A percentile compares a stretch with the other conserved stretches of the same genome.
These are phyloP conservation scores for Piprites chloris DNA, from an alignment of 2,113 vertebrate species.

Conservation along the genomic window DNA sequence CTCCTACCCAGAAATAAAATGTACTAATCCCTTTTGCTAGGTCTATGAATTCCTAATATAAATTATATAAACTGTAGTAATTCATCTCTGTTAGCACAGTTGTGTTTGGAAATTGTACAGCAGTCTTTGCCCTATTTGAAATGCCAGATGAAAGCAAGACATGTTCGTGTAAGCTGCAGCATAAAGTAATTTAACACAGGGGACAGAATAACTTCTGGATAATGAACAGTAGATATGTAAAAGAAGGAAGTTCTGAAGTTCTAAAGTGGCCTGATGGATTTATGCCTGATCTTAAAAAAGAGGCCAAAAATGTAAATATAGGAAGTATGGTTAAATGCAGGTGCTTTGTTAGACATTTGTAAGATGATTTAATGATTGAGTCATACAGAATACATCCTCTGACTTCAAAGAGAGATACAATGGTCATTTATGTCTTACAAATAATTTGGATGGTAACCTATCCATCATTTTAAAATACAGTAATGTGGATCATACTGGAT, in stretches of 20 bases:
- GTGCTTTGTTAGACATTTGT: conserved; percentile 51
- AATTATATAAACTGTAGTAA: conserved; percentile 99
- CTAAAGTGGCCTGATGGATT: conserved; percentile 64
- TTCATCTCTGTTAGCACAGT: conserved; percentile 99
- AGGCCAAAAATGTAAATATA: conserved; percentile 61
- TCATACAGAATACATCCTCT: conserved; percentile 41
- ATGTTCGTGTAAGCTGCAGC: conserved; percentile 88
- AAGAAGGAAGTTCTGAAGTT: conserved; percentile 73
- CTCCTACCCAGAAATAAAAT: conserved; percentile 99
- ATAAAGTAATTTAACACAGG: conserved; percentile 89
- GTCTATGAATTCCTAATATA: conserved; percentile 99
- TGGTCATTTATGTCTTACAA: conserved; percentile 50
- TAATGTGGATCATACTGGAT: conserved; percentile 50
- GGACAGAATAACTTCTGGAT: conserved; percentile 86
- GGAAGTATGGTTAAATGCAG: conserved; percentile 40
- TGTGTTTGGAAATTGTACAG: conserved; percentile 96
- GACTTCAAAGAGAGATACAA: conserved; percentile 54
- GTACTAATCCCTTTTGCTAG: conserved; percentile 99
- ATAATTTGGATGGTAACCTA: conserved; percentile 58
- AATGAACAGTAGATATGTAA: conserved; percentile 86
- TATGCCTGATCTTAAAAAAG: conserved; percentile 60
- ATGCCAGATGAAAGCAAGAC: conserved; percentile 92
- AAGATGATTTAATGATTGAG: conserved; percentile 63
- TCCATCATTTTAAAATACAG: conserved; percentile 51
- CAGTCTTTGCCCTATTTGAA: conserved; percentile 91